These are phyloP conservation scores for Formica exsecta DNA, from an alignment of 1,140 invertebrate genomes.

Conservation along the genomic window DNA sequence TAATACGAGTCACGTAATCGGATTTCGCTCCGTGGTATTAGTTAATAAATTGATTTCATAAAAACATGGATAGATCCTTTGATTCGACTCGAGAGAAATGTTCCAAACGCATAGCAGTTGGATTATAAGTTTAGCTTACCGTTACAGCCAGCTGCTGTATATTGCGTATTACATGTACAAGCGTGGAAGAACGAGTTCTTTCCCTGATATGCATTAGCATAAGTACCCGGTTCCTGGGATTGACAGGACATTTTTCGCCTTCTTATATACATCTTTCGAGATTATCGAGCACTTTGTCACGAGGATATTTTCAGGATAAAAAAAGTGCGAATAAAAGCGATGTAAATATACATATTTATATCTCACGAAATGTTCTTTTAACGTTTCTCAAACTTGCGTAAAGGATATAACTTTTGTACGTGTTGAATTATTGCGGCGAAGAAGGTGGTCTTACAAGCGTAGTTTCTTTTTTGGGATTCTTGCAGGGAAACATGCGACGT, in stretches of 20 bases:
- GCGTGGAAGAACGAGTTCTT: slow-evolving; percentile 54
- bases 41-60: slow-evolving; percentile 5
- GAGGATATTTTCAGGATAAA: slow-evolving; percentile 42
- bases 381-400: neutral
- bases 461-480: slow-evolving; percentile 6
- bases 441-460: neutral
- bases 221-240: slow-evolving; percentile 45
- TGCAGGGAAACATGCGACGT: slow-evolving; percentile 4
- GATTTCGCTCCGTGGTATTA: too few species aligned
- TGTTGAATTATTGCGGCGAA: neutral
- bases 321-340: neutral
- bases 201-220: slow-evolving; percentile 60
- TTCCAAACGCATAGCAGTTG: neutral
- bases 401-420: slow-evolving; percentile 4
- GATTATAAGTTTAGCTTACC: slow-evolving; percentile 50
- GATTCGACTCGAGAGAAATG: slow-evolving; percentile 31
- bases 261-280: slow-evolving; percentile 36
- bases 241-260: slow-evolving; percentile 9
- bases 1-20: too few species aligned
- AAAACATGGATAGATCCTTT: slow-evolving; percentile 14
- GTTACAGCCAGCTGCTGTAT: slow-evolving; percentile 63
- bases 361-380: neutral
- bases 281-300: slow-evolving; percentile 42
- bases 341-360: too few species aligned
- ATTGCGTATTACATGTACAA: slow-evolving; percentile 47